These are phyloP conservation scores for Tarsius wallacei DNA, from an alignment of 2,797 vertebrate species.

Conservation along the genomic window DNA sequence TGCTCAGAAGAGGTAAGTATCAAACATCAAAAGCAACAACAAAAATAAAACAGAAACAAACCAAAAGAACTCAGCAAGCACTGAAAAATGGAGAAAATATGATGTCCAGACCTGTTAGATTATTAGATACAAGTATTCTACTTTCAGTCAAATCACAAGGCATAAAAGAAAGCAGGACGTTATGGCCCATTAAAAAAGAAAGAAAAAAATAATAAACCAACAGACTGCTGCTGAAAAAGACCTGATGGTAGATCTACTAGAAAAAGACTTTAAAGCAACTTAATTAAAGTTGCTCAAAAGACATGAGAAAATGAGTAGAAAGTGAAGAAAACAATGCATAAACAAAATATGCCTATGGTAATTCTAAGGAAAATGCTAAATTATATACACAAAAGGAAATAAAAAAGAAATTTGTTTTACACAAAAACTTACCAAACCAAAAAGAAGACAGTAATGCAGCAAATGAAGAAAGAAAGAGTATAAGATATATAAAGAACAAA, in stretches of 20 bases:
- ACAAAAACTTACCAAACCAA: neutral
- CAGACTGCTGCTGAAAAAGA: neutral
- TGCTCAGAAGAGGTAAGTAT: neutral
- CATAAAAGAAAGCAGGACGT: neutral
- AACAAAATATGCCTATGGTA: neutral
- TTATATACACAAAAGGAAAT: neutral
- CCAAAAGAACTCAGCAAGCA: neutral
- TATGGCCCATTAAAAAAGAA: neutral
- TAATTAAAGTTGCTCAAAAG: neutral
- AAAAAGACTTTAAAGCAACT: neutral
- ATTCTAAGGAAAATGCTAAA: neutral
- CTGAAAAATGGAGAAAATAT: neutral
- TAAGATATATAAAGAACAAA: neutral
- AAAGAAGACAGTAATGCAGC: neutral
- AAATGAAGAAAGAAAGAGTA: neutral
- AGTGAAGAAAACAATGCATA: neutral
- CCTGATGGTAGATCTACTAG: neutral
- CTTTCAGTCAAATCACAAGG: neutral
- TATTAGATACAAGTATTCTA: neutral
- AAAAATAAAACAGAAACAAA: neutral
- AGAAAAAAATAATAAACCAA: neutral
- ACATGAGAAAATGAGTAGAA: neutral
- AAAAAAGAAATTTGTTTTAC: neutral
- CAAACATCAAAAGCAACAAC: no score
- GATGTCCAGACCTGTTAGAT: neutral